Base-by-base conservation (phyloP, 2,797 vertebrate genomes). In the Caiman crocodilus region DNA sequence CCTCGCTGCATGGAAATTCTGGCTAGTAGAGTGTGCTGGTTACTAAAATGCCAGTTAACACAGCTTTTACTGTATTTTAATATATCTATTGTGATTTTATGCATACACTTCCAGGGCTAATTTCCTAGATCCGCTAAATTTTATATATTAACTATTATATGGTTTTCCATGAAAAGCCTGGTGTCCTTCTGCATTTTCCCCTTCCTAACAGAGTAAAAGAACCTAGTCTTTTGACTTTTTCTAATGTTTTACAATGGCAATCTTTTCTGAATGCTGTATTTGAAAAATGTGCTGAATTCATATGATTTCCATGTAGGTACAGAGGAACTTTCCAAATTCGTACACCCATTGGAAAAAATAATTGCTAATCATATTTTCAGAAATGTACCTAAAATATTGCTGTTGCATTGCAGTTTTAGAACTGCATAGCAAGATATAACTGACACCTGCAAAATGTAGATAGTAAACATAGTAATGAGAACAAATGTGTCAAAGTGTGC, bases 401-500 rank as follows among this genome's bases (percentile, higher is more conserved):
- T 2, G 2, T 79, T 0, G 3, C n/a, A 4, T 6, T 84, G 92
- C 0, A 1, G 59, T 87, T 75, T 82, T 71, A 79, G 57, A 64
- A 83, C 83, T 18, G 26, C 0, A 18, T 32, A 83, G 75, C n/a
- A 65, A 2, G 2, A 50, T 10, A 1, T 23, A 78, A 55, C 56
- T 32, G 92, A 69, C 90, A 60, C 57, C n/a, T 91, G 76, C 67
- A 28, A 76, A 85, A 78, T 42, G 30, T 3, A 73, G 75, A 56
- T 11, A 82, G 79, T 3, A 92, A 85, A 65, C 42, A 28, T 2
- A 2, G 83, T 63, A 91, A 95, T 90, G 95, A 79, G 86, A 92
- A 92, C 87, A 94, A 93, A 90, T 71, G 59, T 76, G 74, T 84
- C 84, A 10, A 87, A 89, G 28, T 81, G 90, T 35, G 82, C 90